Percentiles rank a stretch among this genome's conserved stretches.
phyloP scores from a whole-genome alignment of 2,113 vertebrate genomes.

The Tautogolabrus adspersus region DNA sequence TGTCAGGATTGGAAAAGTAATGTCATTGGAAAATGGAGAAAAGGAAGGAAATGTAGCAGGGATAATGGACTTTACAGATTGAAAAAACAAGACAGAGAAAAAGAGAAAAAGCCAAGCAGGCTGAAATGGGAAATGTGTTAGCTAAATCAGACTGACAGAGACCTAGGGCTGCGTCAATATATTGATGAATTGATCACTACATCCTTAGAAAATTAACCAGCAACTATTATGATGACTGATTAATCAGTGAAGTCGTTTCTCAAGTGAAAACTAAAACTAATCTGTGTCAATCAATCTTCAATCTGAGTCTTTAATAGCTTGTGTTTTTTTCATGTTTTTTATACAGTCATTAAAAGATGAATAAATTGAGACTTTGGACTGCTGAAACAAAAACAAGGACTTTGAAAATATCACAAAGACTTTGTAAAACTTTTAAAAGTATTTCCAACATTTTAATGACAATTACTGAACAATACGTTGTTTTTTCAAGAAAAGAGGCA shows the following conservation, averaged over 20 bases:
- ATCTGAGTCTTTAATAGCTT: too few relatives aligned
- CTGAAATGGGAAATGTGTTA: not conserved
- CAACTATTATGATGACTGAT: not conserved
- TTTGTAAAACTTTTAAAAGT: too few relatives aligned
- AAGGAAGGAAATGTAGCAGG: too few relatives aligned
- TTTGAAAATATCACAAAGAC: too few relatives aligned
- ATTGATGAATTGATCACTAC: not conserved
- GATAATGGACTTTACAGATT: not conserved
- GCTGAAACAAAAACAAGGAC: too few relatives aligned
- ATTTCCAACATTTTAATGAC: not conserved
- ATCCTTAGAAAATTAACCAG: not conserved
- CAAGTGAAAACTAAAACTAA: too few relatives aligned
- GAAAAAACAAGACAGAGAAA: not conserved
- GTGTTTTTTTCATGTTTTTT: too few relatives aligned
- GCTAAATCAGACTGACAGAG: not conserved
- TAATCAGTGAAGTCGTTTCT: too few relatives aligned
- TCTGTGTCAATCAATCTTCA: too few relatives aligned
- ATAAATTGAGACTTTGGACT: too few relatives aligned
- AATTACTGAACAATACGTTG: not conserved
- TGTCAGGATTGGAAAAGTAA: not conserved
- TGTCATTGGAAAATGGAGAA: too few relatives aligned
- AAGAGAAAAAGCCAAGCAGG: not conserved
- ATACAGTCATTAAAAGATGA: too few relatives aligned
- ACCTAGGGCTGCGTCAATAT: not conserved
- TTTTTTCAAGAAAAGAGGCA: not conserved